phyloP scores from a whole-genome alignment of 2,113 vertebrate genomes.

The Rhinoptilus africanus region DNA sequence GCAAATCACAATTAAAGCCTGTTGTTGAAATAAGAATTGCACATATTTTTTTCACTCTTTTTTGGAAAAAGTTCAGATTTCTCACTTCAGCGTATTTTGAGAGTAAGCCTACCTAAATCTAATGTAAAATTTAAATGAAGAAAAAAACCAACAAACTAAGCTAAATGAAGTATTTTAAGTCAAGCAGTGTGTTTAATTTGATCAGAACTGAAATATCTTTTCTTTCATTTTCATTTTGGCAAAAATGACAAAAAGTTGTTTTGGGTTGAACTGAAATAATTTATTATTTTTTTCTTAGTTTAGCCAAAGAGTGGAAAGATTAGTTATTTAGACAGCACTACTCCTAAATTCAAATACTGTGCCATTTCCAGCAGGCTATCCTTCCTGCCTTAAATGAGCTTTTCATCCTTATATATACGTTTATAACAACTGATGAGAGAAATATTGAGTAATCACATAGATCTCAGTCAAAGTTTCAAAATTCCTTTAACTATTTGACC shows the following conservation, averaged over 20 bases:
- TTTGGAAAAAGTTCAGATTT: not conserved
- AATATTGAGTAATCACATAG: constrained; percentile 44
- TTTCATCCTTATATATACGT: constrained; percentile 26
- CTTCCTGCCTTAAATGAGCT: constrained; percentile 47
- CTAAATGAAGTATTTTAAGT: not conserved
- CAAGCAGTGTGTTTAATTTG: not conserved
- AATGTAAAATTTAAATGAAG: not conserved
- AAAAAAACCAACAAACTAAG: not conserved
- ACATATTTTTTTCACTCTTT: not conserved
- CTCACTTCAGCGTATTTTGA: not conserved
- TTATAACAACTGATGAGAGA: constrained; percentile 50
- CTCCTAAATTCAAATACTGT: constrained; percentile 6
- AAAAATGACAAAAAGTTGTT: not conserved
- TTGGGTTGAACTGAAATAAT: not conserved
- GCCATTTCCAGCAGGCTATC: constrained; percentile 15
- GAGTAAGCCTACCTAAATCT: not conserved
- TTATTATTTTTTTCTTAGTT: constrained; percentile 6
- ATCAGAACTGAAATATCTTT: not conserved
- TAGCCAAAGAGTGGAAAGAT: constrained; percentile 9
- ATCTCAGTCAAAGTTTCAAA: not conserved
- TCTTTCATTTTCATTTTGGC: constrained; percentile 16
- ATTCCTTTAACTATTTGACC: constrained; percentile 17
- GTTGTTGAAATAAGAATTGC: not conserved
- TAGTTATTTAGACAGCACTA: constrained; percentile 18
- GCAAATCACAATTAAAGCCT: not conserved